Evolutionary conservation across 2,797 vertebrate species (phyloP).

Genomic region (Enteromius mattozi): DNA sequence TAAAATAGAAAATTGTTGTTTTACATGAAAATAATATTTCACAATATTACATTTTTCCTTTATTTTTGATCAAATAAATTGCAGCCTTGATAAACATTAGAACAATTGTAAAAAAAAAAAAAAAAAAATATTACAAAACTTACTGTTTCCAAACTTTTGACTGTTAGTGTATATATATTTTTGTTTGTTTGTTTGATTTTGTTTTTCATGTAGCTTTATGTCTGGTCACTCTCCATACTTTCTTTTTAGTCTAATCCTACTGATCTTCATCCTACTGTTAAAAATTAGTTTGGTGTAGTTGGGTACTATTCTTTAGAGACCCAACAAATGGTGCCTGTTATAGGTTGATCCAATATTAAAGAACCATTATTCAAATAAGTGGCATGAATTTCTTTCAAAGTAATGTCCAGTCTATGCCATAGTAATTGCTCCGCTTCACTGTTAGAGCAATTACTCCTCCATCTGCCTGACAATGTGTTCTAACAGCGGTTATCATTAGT

Average conservation of each 20-base stretch:
- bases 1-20: no score
- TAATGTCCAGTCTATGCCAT: neutral
- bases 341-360: neutral
- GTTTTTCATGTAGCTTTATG: neutral
- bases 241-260: no score
- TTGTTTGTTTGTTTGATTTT: no score
- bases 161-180: no score
- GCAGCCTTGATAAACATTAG: no score
- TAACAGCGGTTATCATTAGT: conserved; percentile 4
- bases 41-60: no score
- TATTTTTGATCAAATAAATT: no score
- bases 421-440: conserved; percentile 11
- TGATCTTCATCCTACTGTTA: neutral
- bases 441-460: neutral
- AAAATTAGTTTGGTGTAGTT: neutral
- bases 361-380: neutral
- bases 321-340: neutral
- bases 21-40: no score
- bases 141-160: no score
- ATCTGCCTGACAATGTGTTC: conserved; percentile 33
- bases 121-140: no score
- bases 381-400: neutral
- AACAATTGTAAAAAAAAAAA: no score
- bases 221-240: neutral
- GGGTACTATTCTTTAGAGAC: neutral